Percentiles rank a stretch among this genome's conserved stretches.
phyloP scores from a whole-genome alignment of 2,888 invertebrate genomes.

The Gortyna flavago region DNA sequence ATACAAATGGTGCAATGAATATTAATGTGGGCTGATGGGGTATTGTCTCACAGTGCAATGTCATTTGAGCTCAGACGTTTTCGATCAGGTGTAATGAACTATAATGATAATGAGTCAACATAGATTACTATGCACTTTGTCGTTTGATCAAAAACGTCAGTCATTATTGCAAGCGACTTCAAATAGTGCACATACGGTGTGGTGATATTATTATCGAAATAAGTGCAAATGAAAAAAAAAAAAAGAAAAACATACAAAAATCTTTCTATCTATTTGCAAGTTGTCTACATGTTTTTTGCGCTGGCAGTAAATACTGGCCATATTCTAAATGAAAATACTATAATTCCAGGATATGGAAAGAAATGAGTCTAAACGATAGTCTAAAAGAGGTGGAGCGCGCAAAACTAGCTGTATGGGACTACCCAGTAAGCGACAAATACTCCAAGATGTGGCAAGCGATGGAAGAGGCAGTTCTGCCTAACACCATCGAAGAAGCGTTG shows the following conservation, averaged over 20 bases:
- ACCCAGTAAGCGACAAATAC: constrained; percentile 99
- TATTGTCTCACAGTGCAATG: constrained; percentile 1
- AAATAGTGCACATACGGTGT: constrained; percentile 25
- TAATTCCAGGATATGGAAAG: constrained; percentile 97
- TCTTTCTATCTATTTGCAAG: neutral
- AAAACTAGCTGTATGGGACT: constrained; percentile 99
- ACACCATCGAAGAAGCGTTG: constrained; percentile 94
- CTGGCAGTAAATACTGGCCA: neutral
- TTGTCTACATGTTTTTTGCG: neutral
- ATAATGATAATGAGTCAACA: constrained; percentile 13
- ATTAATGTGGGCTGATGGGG: constrained; percentile 11
- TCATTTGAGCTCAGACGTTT: constrained; percentile 1
- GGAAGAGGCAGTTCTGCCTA: constrained; percentile 95
- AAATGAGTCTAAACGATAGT: constrained; percentile 98
- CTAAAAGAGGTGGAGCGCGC: constrained; percentile 96
- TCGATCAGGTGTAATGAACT: constrained; percentile 33
- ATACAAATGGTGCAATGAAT: constrained; percentile 34
- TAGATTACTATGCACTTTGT: constrained; percentile 21
- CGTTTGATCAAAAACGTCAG: constrained; percentile 35
- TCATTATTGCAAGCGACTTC: constrained; percentile 44
- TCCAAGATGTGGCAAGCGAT: constrained; percentile 99
- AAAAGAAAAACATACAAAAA: neutral
- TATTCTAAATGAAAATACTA: neutral
- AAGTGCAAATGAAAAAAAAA: neutral
- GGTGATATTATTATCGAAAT: neutral